A percentile compares a stretch with the other conserved stretches of the same genome.
phyloP scores from a whole-genome alignment of 2,113 vertebrate species.

The Noturus placidus region DNA sequence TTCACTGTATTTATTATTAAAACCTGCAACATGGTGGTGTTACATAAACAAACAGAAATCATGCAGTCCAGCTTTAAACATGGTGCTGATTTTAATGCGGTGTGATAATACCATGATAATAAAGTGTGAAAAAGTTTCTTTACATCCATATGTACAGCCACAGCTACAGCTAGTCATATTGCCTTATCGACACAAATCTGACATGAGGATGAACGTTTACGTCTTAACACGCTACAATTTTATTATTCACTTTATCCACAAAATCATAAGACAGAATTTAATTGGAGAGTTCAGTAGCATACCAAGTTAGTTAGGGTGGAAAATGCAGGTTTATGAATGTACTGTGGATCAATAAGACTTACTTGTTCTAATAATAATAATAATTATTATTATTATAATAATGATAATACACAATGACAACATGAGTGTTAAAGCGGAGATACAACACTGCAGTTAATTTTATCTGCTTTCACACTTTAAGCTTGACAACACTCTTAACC shows the following conservation, averaged over 20 bases:
- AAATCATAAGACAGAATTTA: neutral
- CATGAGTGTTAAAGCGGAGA: neutral
- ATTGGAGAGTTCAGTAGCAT: neutral
- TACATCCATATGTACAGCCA: neutral
- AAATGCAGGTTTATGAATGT: neutral
- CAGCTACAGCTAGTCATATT: neutral
- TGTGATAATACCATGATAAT: neutral
- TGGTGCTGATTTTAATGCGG: neutral
- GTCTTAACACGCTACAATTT: neutral
- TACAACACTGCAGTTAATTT: neutral
- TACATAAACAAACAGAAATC: neutral
- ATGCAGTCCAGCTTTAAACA: neutral
- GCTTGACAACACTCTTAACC: neutral
- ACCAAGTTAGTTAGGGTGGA: too few species aligned
- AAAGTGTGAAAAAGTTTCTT: neutral
- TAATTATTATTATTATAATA: slow-evolving; percentile 2
- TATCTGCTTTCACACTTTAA: neutral
- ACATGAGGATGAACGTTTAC: neutral
- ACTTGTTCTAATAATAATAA: neutral
- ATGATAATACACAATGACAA: neutral
- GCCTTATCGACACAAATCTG: neutral
- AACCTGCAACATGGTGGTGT: neutral
- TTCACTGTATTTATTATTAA: neutral
- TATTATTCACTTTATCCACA: neutral
- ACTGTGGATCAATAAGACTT: neutral